Percentiles rank a stretch among this genome's conserved stretches.
phyloP scores from a whole-genome alignment of 2,797 vertebrate species.

The Clarias pachynema region DNA sequence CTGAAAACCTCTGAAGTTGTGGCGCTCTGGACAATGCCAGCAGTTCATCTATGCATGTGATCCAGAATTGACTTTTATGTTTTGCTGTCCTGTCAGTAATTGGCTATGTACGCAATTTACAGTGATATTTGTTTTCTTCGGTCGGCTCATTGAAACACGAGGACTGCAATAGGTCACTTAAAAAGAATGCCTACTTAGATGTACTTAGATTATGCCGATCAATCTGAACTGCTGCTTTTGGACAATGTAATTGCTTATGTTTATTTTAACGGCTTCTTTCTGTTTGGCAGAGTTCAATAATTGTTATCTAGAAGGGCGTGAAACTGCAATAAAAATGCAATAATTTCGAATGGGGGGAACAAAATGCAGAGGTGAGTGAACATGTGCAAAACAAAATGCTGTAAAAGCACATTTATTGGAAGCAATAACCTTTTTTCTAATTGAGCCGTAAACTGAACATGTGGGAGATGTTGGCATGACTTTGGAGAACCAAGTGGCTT shows the following conservation, averaged over 20 bases:
- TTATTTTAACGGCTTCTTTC: constrained; percentile 44
- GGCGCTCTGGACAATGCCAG: constrained; percentile 15
- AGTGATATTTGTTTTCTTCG: constrained; percentile 39
- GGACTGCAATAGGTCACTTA: constrained; percentile 33
- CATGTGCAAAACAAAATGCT: constrained; percentile 38
- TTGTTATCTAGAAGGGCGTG: constrained; percentile 47
- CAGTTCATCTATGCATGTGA: constrained; percentile 11
- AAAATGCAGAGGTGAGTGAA: constrained; percentile 38
- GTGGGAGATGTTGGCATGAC: constrained; percentile 21
- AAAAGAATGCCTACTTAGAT: constrained; percentile 33
- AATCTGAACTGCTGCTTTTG: constrained; percentile 33
- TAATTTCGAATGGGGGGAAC: constrained; percentile 43
- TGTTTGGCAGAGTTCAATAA: constrained; percentile 45
- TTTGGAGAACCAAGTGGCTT: constrained; percentile 9
- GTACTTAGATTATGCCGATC: constrained; percentile 29
- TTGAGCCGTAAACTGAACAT: constrained; percentile 43
- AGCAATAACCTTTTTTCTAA: constrained; percentile 50
- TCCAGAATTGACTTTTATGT: constrained; percentile 43
- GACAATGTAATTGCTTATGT: constrained; percentile 30
- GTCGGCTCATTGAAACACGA: constrained; percentile 44
- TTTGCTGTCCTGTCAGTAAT: constrained; percentile 27
- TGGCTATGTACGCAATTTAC: constrained; percentile 30
- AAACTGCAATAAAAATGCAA: constrained; percentile 37
- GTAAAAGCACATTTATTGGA: constrained; percentile 54
- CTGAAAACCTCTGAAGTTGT: neutral